Percentiles rank a stretch among this genome's conserved stretches.
Evolutionary conservation across 2,113 vertebrate species (phyloP).

Genomic region (Syngnathoides biaculeatus): DNA sequence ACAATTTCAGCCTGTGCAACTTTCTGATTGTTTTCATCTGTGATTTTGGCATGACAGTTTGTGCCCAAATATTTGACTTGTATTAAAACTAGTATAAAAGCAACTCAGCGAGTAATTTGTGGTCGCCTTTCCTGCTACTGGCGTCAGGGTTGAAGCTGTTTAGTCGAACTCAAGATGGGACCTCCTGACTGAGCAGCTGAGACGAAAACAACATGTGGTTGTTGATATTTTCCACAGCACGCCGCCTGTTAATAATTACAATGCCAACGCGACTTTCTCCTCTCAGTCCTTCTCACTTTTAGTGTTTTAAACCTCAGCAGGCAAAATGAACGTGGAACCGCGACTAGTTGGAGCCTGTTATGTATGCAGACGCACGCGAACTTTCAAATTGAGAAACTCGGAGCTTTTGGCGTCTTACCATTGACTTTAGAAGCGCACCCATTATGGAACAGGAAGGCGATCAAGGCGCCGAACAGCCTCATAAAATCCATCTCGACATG

Average conservation of each 20-base stretch:
- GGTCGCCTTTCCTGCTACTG: neutral
- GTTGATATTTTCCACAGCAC: constrained; percentile 12
- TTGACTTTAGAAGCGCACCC: constrained; percentile 59
- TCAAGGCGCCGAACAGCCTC: constrained; percentile 66
- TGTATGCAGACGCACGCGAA: neutral
- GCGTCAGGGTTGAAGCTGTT: neutral
- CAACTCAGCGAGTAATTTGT: neutral
- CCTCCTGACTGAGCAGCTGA: constrained; percentile 4
- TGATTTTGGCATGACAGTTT: neutral
- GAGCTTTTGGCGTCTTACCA: constrained; percentile 56
- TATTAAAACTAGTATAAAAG: neutral
- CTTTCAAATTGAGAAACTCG: neutral
- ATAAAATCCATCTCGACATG: constrained; percentile 76
- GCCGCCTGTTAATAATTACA: constrained; percentile 6
- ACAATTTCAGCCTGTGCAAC: neutral
- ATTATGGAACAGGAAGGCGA: constrained; percentile 66
- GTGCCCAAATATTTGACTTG: neutral
- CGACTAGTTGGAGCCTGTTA: too few relatives aligned
- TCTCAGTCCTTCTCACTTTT: neutral
- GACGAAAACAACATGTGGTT: constrained; percentile 10
- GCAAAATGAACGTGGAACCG: neutral
- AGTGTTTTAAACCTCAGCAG: neutral
- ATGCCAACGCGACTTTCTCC: neutral
- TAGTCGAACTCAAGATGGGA: neutral
- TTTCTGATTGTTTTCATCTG: neutral